A percentile compares a stretch with the other conserved stretches of the same genome.
phyloP scores from a whole-genome alignment of 2,113 vertebrate genomes.

The Campylomormyrus tamandua region DNA sequence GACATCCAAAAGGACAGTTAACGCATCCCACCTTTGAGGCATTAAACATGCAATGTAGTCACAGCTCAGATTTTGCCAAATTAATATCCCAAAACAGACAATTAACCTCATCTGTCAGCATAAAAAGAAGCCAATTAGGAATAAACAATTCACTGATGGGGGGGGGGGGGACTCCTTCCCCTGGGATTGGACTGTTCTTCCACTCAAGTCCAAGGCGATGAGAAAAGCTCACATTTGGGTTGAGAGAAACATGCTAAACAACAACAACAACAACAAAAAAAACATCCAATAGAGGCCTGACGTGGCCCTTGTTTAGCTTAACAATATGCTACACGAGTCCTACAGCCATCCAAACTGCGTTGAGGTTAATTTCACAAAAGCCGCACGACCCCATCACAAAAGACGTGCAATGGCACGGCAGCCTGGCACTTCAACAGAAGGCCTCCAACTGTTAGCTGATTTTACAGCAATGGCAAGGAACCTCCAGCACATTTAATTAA shows the following conservation, averaged over 20 bases:
- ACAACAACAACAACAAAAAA: background rate
- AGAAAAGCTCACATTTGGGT: background rate
- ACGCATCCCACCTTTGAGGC: background rate
- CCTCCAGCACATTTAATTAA: background rate
- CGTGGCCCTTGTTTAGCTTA: background rate
- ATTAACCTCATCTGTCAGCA: background rate
- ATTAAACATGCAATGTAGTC: background rate
- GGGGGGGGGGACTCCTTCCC: background rate
- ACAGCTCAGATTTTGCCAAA: background rate
- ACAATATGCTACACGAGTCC: background rate
- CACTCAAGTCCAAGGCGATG: background rate
- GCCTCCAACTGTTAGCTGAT: background rate
- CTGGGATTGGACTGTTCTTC: background rate
- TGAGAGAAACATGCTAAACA: background rate
- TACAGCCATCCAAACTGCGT: too few relatives aligned
- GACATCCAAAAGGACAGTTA: background rate
- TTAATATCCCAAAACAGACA: background rate
- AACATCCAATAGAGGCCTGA: background rate
- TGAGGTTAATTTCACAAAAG: background rate
- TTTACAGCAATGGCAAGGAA: background rate
- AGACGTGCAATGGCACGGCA: background rate
- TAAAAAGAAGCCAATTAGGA: background rate
- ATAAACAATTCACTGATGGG: background rate
- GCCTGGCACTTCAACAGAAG: background rate
- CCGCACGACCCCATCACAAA: background rate